Base-by-base conservation (phyloP, 2,113 vertebrate species). In the Nanorana parkeri region DNA sequence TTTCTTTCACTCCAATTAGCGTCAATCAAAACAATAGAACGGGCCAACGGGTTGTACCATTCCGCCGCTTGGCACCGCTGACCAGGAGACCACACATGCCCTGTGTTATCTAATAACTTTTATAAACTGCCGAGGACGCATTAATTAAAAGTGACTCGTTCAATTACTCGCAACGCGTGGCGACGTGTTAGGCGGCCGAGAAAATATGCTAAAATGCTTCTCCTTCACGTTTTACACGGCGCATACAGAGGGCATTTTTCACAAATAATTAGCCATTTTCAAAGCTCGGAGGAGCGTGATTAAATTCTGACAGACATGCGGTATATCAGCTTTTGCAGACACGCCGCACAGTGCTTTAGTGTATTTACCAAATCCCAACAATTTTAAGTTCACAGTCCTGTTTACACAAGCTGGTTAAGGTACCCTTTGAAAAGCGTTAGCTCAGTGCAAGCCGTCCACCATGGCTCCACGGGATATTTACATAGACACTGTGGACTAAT, bases 201-300 rank as follows among this genome's bases (percentile, higher is more conserved):
- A 17, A 41, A 60, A 36, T 69, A 41, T 4, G 77, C 19, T 36
- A 60, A 36, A 68, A 36, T 23, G 28, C n/a, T 78, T 68, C 77
- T 56, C 52, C 21, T 24, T 61, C 29, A 61, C 3, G 17, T 20
- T 28, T 19, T 26, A 41, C 55, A 11, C 11, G 41, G 51, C 28
- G 63, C 41, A 68, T 26, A 80, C 56, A 71, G 4, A 68, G 29
- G 13, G 29, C 67, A 71, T 81, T 81, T 47, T 66, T 74, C 24
- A 72, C 68, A 80, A 72, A 80, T 80, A 80, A 80, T 80, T 72
- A 63, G 56, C 32, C n/a, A 68, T 36, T 67, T 78, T 56, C 64
- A 80, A 80, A 72, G 78, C 68, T 73, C 51, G 41, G 54, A 29
- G 26, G 52, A 23, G 58, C 79, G 65, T 74, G 68, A 81, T 73